phyloP scores from a whole-genome alignment of 1,140 invertebrate genomes.

The Drosophila baimaii region DNA sequence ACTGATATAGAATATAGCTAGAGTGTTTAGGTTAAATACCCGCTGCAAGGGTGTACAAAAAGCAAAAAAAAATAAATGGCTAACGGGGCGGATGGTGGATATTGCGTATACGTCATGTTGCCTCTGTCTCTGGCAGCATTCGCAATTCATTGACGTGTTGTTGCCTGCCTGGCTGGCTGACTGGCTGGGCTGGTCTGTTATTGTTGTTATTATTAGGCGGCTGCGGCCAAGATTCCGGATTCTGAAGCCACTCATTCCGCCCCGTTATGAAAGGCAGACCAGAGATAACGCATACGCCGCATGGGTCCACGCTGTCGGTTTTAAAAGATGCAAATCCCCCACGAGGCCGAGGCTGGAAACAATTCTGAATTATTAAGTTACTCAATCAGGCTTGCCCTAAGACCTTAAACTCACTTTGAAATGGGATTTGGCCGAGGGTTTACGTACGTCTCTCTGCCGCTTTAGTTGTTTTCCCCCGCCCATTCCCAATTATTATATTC shows the following conservation, averaged over 20 bases:
- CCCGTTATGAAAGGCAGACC: constrained; percentile 2
- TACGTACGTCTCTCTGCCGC: constrained; percentile 36
- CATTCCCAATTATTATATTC: not conserved
- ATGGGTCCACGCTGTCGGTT: constrained; percentile 34
- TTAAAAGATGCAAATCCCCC: constrained; percentile 55
- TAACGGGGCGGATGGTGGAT: constrained; percentile 33
- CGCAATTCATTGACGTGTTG: constrained; percentile 15
- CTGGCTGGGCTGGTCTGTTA: not conserved
- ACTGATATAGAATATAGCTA: not conserved
- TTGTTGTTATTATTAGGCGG: constrained; percentile 39
- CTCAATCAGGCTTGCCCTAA: constrained; percentile 51
- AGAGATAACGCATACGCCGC: constrained; percentile 59
- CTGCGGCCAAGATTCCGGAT: constrained; percentile 8
- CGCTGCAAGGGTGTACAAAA: not conserved
- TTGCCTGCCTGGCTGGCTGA: constrained; percentile 1
- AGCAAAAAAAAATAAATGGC: constrained; percentile 2
- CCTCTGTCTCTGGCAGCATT: constrained; percentile 18
- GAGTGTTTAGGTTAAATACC: no score
- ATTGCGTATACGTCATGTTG: constrained; percentile 72
- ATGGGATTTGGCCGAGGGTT: constrained; percentile 54
- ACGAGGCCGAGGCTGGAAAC: constrained; percentile 41
- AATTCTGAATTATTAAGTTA: constrained; percentile 59
- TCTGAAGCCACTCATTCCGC: not conserved
- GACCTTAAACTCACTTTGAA: constrained; percentile 57
- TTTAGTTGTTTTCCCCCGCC: constrained; percentile 1